phyloP scores from a whole-genome alignment of 2,888 invertebrate genomes.

The Sminthurinus aureus region DNA sequence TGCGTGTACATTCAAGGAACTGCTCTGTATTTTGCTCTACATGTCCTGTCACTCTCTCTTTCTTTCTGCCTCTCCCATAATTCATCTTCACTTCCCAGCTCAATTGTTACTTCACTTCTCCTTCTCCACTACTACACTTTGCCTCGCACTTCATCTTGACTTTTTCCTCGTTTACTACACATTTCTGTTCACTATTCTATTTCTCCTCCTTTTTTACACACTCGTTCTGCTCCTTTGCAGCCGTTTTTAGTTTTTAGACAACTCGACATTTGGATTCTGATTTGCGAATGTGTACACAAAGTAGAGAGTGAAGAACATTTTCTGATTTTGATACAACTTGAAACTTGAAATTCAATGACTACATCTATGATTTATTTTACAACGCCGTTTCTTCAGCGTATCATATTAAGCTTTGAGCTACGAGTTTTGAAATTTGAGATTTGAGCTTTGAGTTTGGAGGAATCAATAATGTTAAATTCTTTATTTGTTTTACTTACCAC shows the following conservation, averaged over 20 bases:
- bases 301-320: no score
- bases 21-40: background rate
- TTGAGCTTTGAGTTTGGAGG: background rate
- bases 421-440: background rate
- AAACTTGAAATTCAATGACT: no score
- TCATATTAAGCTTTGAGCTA: background rate
- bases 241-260: no score
- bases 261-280: no score
- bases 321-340: no score
- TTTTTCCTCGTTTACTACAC: background rate
- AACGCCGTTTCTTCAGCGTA: background rate
- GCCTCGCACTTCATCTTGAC: slow-evolving; percentile 13
- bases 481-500: slow-evolving; percentile 69
- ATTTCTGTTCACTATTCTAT: no score
- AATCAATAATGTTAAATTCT: background rate
- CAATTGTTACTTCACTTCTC: slow-evolving; percentile 19
- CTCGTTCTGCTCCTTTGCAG: no score
- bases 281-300: no score
- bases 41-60: slow-evolving; percentile 16
- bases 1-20: background rate
- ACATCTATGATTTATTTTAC: background rate
- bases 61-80: slow-evolving; percentile 32
- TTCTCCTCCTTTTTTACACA: no score
- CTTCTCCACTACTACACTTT: background rate
- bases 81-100: slow-evolving; percentile 37